These are phyloP conservation scores for Enteromius paludinosus DNA, from an alignment of 2,797 vertebrate genomes.

Conservation along the genomic window DNA sequence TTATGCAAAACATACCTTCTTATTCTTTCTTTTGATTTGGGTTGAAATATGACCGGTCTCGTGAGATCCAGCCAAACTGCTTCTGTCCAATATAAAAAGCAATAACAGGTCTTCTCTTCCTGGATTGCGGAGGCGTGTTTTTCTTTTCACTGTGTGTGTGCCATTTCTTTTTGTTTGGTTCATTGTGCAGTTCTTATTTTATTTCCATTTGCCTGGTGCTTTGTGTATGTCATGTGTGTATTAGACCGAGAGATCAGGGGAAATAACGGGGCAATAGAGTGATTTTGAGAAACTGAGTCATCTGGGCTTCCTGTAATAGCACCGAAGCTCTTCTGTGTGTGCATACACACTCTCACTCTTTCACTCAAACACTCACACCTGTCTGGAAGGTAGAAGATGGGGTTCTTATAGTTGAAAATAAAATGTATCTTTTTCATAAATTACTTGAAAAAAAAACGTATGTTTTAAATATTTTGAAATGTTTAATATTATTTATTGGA, in stretches of 20 bases:
- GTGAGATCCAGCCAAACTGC: conserved; percentile 31
- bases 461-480: not conserved
- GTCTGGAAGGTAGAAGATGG: conserved; percentile 42
- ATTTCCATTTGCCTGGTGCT: conserved; percentile 34
- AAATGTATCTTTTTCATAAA: not conserved
- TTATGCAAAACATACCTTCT: not conserved
- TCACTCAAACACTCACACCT: conserved; percentile 45
- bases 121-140: conserved; percentile 41
- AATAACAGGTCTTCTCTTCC: conserved; percentile 34
- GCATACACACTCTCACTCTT: conserved; percentile 17
- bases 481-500: not conserved
- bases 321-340: conserved; percentile 34
- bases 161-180: conserved; percentile 40
- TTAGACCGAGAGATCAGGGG: conserved; percentile 46
- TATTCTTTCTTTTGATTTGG: not conserved
- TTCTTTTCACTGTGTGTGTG: conserved; percentile 46
- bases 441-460: conserved; percentile 35
- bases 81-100: conserved; percentile 35
- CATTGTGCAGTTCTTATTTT: conserved; percentile 45
- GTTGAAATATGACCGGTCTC: not conserved
- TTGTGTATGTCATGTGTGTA: conserved; percentile 35
- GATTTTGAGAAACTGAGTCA: conserved; percentile 65
- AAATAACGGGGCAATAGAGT: conserved; percentile 52
- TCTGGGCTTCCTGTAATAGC: conserved; percentile 53
- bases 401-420: not conserved